phyloP scores from a whole-genome alignment of 2,888 invertebrate genomes.

The Drosophila histrio region DNA sequence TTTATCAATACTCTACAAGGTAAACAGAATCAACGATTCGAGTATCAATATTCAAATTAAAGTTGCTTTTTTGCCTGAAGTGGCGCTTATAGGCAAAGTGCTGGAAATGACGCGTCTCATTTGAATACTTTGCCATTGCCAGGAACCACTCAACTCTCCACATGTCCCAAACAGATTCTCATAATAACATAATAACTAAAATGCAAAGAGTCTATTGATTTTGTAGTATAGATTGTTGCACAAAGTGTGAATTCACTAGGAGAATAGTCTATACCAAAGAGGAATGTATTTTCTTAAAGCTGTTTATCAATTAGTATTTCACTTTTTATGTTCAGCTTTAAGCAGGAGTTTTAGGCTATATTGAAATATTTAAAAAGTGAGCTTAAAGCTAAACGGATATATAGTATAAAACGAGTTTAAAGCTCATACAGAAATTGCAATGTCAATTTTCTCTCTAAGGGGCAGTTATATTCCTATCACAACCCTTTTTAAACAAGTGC shows the following conservation, averaged over 20 bases:
- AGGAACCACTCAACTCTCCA: not conserved
- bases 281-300: no score
- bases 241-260: not conserved
- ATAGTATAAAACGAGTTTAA: no score
- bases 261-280: no score
- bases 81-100: conserved; percentile 28
- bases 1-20: conserved; percentile 3
- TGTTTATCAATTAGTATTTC: no score
- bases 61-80: conserved; percentile 47
- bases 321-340: no score
- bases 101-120: conserved; percentile 50
- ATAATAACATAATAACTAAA: not conserved
- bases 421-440: not conserved
- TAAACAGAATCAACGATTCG: conserved; percentile 20
- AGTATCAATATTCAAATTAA: conserved; percentile 61
- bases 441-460: not conserved
- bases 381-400: no score
- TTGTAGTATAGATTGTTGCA: not conserved
- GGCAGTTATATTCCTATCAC: not conserved
- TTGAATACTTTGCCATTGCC: conserved; percentile 34
- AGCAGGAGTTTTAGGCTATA: no score
- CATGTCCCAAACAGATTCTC: conserved; percentile 18
- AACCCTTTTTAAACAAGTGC: not conserved
- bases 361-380: no score
- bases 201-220: not conserved